Evolutionary conservation across 2,113 vertebrate species (phyloP).

Genomic region (Rhipidura dahli): DNA sequence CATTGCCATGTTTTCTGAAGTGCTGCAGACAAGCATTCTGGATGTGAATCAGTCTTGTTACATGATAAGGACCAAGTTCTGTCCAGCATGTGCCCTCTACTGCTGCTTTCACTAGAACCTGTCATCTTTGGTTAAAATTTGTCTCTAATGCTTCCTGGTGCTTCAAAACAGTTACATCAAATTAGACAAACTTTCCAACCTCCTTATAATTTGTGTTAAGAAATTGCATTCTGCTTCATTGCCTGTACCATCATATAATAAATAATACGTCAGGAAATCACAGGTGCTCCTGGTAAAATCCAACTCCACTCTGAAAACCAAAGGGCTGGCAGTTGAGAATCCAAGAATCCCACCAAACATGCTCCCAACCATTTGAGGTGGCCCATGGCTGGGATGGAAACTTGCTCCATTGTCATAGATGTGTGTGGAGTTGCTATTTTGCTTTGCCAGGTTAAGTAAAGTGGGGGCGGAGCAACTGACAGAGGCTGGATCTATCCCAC

Average conservation of each 20-base stretch:
- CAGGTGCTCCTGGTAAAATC: background rate
- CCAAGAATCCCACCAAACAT: background rate
- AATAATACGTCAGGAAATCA: background rate
- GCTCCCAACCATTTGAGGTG: background rate
- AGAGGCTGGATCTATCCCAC: background rate
- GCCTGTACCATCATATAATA: background rate
- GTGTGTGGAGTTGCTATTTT: background rate
- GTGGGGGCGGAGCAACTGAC: background rate
- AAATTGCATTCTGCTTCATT: background rate
- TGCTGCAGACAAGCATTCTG: background rate
- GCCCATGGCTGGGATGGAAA: background rate
- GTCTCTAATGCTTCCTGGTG: background rate
- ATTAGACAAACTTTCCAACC: background rate
- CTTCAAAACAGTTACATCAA: background rate
- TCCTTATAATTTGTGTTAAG: background rate
- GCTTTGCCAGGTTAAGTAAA: background rate
- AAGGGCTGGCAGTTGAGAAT: background rate
- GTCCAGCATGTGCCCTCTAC: background rate
- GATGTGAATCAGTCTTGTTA: background rate
- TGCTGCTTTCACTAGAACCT: background rate
- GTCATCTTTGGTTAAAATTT: background rate
- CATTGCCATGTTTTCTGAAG: background rate
- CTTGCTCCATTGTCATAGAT: background rate
- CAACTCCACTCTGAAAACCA: background rate
- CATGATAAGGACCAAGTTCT: background rate